Base-by-base conservation (phyloP, 2,797 vertebrate genomes). In the Champsocephalus gunnari region DNA sequence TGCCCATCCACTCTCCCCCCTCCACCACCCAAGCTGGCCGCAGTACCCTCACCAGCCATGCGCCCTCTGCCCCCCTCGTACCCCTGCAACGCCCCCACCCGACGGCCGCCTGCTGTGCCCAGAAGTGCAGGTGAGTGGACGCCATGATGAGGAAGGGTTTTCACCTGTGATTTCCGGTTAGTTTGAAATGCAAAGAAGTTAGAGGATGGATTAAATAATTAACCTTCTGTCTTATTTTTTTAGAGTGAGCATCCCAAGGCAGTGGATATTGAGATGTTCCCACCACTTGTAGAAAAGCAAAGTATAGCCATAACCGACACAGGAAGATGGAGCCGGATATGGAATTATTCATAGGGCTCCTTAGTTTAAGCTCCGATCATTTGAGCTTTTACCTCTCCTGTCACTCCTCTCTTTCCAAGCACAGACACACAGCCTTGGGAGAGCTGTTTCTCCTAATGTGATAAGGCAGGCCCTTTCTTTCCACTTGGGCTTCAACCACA, bases 1-100 rank as follows among this genome's bases (percentile, higher is more conserved):
- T 92, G 90, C 62, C 84, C 92, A 0, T 82, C 95, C 63, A 75
- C 82, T 19, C 91, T 94, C 0, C 91, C 88, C 0, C 93, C 94
- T 54, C 73, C 91, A 4, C 94, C 94, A 1, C 96, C 95, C 66
- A 97, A 96, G 69, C 76, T 92, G 2, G 92, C 95, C 1, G 87
- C 94, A 21, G 66, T 94, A 83, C 92, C 94, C 44, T 89, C 92
- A 0, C 91, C 94, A 3, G 32, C 92, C 56, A 89, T 92, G 57
- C 96, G 95, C 77, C 85, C 93, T 0, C 92, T 96, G 53, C 94
- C 94, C 1, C 94, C 94, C 0, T 94, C 95, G 0, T 96, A 95
- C 21, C 92, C 94, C 0, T 93, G 85, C 34, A 85, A 94, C 0
- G 96, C 94, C 60, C 92, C 92, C 0, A 94, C 90, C 48, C 88